Evolutionary conservation across 2,888 invertebrate species (phyloP).

Genomic region (Osmoderma eremita): DNA sequence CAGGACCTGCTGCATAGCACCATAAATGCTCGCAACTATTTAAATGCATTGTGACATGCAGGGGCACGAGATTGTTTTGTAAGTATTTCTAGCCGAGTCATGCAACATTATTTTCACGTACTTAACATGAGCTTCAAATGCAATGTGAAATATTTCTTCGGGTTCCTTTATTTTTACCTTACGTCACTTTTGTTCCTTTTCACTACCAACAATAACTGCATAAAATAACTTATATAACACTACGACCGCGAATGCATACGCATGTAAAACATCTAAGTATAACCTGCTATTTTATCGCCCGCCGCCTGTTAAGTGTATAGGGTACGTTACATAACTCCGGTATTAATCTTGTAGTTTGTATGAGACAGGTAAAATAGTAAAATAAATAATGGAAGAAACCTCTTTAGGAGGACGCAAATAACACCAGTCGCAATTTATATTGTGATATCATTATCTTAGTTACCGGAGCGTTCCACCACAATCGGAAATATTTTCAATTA

Average conservation of each 20-base stretch:
- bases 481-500: constrained; percentile 23
- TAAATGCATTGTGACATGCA: constrained; percentile 20
- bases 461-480: constrained; percentile 4
- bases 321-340: too few species aligned
- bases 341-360: too few species aligned
- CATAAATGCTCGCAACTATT: constrained; percentile 15
- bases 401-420: constrained; percentile 6
- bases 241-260: too few species aligned
- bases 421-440: constrained; percentile 16
- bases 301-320: too few species aligned
- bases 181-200: too few species aligned
- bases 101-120: constrained; percentile 20
- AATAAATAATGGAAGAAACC: not conserved
- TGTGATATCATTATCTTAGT: constrained; percentile 17
- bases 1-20: not conserved
- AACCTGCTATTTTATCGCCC: too few species aligned
- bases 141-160: constrained; percentile 8
- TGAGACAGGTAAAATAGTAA: too few species aligned
- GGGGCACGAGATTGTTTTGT: not conserved
- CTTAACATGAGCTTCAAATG: constrained; percentile 11
- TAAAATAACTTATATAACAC: too few species aligned
- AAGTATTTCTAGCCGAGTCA: constrained; percentile 12
- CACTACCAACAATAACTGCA: too few species aligned
- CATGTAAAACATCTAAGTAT: too few species aligned
- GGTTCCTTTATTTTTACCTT: too few species aligned